Conservation (phyloP, 2,113 vertebrate species). For the Eretmochelys imbricata region DNA sequence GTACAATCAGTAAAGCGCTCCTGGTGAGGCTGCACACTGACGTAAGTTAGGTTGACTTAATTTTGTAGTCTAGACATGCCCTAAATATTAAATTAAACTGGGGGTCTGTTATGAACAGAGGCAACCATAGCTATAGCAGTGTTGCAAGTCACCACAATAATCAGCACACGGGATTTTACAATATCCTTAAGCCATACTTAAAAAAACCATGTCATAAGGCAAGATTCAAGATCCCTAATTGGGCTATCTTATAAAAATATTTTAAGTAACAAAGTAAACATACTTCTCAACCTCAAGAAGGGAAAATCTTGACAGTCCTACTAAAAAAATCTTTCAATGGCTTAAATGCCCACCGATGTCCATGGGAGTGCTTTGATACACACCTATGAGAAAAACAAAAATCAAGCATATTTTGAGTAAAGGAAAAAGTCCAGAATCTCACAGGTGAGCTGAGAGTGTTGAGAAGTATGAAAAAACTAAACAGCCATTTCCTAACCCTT, state of each 20-base stretch:
- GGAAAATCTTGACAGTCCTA: fast-evolving
- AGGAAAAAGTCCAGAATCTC: fast-evolving
- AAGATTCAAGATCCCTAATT: not conserved
- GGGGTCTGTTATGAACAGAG: not conserved
- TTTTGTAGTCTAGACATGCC: not conserved
- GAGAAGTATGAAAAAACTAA: not conserved
- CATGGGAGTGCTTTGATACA: not conserved
- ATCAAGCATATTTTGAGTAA: fast-evolving
- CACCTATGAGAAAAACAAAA: not conserved
- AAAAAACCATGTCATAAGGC: not conserved
- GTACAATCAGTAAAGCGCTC: not conserved
- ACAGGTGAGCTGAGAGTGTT: not conserved
- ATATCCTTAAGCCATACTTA: not conserved
- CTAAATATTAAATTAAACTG: not conserved
- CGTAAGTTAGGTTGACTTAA: not conserved
- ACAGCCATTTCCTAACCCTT: not conserved
- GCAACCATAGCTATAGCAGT: not conserved
- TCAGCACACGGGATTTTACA: not conserved
- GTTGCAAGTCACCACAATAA: not conserved
- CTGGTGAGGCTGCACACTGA: not conserved
- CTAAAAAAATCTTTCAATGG: not conserved
- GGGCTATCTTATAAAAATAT: not conserved
- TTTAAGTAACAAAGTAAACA: fast-evolving
- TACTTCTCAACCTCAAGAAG: fast-evolving
- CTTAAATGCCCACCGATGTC: not conserved